Base-by-base conservation (phyloP, 2,888 invertebrate species). In the Pomacea canaliculata region DNA sequence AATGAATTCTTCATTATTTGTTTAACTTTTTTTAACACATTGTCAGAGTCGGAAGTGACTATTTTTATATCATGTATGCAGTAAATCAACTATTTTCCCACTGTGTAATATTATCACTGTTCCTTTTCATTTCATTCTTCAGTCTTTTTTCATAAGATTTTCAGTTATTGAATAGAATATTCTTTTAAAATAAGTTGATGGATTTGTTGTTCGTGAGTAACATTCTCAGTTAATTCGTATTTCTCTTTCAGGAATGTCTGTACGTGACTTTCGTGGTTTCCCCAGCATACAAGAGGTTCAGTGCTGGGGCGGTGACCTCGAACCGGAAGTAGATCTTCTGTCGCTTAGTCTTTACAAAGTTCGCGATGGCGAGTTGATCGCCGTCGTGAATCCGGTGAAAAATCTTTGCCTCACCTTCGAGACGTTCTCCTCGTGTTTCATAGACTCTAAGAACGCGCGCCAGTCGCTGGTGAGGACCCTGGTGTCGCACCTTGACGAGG, bases 211-310 rank as follows among this genome's bases (percentile, higher is more conserved):
- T 56, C 12, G 12, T 56, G 10, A 2, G 51, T 56, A 13, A 16
- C 51, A 56, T 56, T 10, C 51, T 56, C 12, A 2, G 16, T 56
- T 10, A 56, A 16, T 56, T 56, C 51, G 0, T 16, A 16, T 56
- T 63, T 27, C 12, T n/a, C 18, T 63, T 27, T 19, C 74, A 74
- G 74, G 74, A 23, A 49, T 74, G 69, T 62, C 62, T 1, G 69
- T 62, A 13, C 48, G 74, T 7, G 74, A 74, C 37, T 74, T 74
- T 48, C 46, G 18, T 12, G 74, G 74, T 16, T 62, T 74, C 10
- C 69, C 74, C 48, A 74, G 74, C 48, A 67, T 74, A 48, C 73
- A 73, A 59, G 73, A 73, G 59, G 73, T 73, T 56, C 56, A 73
- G 59, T 73, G 73, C 68, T 68, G 67, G 68, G 73, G 56, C 27